Conservation (phyloP, 2,797 vertebrate genomes). For the Synanceia verrucosa region DNA sequence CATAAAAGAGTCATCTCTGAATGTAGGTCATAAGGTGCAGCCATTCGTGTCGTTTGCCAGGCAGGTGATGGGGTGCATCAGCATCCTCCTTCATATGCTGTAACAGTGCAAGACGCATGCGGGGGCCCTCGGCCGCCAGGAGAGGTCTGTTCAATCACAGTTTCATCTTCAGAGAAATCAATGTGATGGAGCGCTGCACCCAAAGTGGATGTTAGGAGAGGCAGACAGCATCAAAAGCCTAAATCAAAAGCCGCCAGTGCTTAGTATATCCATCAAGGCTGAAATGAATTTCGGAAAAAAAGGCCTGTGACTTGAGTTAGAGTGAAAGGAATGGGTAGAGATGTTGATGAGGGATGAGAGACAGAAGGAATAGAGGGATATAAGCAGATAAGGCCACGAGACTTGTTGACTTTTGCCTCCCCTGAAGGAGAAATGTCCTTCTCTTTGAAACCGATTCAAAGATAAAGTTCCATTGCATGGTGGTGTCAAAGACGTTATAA, state of each 20-base stretch:
- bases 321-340: constrained; percentile 27
- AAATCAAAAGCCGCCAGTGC: constrained; percentile 75
- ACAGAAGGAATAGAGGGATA: constrained; percentile 25
- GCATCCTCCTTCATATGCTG: constrained; percentile 44
- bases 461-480: not conserved
- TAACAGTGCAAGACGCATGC: constrained; percentile 27
- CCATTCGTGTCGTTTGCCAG: constrained; percentile 12
- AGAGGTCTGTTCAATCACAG: constrained; percentile 74
- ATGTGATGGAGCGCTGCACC: constrained; percentile 70
- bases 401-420: constrained; percentile 35
- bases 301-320: constrained; percentile 34
- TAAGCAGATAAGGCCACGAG: constrained; percentile 11
- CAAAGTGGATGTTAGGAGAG: constrained; percentile 77
- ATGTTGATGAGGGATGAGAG: constrained; percentile 39
- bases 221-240: constrained; percentile 72
- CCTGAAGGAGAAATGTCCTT: constrained; percentile 13
- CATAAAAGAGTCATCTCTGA: constrained; percentile 35
- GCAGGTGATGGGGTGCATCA: constrained; percentile 29
- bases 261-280: constrained; percentile 72
- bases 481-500: constrained; percentile 6
- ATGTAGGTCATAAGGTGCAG: constrained; percentile 14
- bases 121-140: constrained; percentile 35
- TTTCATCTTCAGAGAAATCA: constrained; percentile 81
- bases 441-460: constrained; percentile 20
- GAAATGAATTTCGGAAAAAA: constrained; percentile 64